These are phyloP conservation scores for Samia ricini DNA, from an alignment of 1,140 invertebrate species.

Conservation along the genomic window DNA sequence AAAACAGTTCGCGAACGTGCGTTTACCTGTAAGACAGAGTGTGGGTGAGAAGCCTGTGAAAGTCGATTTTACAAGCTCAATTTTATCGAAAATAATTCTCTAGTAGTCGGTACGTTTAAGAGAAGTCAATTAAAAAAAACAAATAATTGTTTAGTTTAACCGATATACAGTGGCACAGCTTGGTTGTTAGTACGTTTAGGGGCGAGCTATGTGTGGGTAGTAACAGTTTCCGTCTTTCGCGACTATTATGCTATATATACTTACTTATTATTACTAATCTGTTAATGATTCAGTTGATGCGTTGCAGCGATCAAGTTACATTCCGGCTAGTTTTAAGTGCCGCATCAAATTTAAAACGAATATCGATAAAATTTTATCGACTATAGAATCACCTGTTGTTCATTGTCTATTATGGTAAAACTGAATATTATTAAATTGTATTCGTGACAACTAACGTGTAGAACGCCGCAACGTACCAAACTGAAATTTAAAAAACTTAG, in stretches of 20 bases:
- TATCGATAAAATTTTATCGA: neutral
- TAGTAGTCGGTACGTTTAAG: constrained; percentile 67
- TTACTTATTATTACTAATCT: neutral
- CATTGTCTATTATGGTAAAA: too few species aligned
- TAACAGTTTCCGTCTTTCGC: constrained; percentile 2
- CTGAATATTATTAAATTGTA: too few species aligned
- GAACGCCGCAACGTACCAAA: constrained; percentile 5
- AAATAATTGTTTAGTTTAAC: constrained; percentile 3
- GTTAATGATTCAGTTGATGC: neutral
- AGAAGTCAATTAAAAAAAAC: constrained; percentile 62
- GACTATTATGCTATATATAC: neutral
- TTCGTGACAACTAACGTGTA: too few species aligned
- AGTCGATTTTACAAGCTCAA: constrained; percentile 72
- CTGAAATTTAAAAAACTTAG: constrained; percentile 29
- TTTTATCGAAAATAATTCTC: constrained; percentile 60
- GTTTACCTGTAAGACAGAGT: constrained; percentile 11
- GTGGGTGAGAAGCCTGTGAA: constrained; percentile 39
- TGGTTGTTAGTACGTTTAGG: constrained; percentile 11
- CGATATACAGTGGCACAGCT: constrained; percentile 7
- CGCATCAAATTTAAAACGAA: neutral
- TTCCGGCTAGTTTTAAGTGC: too few species aligned
- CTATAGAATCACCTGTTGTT: too few species aligned
- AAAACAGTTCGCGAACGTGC: constrained; percentile 21
- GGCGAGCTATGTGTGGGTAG: constrained; percentile 32
- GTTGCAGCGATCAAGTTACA: neutral